Base-by-base conservation (phyloP, 2,797 vertebrate species). In the Eleutherodactylus coqui region DNA sequence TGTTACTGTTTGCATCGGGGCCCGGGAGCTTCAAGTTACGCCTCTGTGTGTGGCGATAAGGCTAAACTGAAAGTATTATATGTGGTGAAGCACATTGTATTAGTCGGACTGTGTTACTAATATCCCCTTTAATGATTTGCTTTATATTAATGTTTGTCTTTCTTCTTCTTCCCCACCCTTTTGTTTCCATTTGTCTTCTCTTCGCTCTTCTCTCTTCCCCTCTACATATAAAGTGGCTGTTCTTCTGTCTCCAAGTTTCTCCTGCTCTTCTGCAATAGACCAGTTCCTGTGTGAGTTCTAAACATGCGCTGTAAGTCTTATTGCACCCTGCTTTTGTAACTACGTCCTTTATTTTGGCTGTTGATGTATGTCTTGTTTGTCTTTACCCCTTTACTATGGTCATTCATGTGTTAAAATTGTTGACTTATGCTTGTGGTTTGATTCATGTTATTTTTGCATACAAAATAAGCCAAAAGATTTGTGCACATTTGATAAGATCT, bases 241-340 rank as follows among this genome's bases (percentile, higher is more conserved):
- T 97, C 96, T 92, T 96, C 96, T 96, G 92, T 96, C 94, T 97
- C 96, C 96, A 97, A 97, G 93, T 95, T 98, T 91, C 93, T 98
- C 91, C 96, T 98, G 94, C 96, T 96, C 95, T 96, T 98, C 96
- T 98, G 97, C 97, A 97, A 94, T 94, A 97, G 96, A 92, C 96
- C 97, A 90, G 96, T 96, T 94, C 96, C 96, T 93, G 96, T 98
- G 90, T 98, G 97, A 93, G 91, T 93, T 94, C 89, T 95, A 93
- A 94, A 85, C 89, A 32, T 89, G 86, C 88, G 90, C 90, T 93
- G 93, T 94, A 94, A 94, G 94, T 94, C 90, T 90, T 89, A 87
- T 86, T 88, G 87, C 90, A 92, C 89, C 88, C 91, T 86, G 75
- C 27, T 80, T 45, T 84, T 69, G 47, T 45, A 34, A 51, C 21